phyloP scores from a whole-genome alignment of 2,797 vertebrate species.

The Cirrhinus mrigala region DNA sequence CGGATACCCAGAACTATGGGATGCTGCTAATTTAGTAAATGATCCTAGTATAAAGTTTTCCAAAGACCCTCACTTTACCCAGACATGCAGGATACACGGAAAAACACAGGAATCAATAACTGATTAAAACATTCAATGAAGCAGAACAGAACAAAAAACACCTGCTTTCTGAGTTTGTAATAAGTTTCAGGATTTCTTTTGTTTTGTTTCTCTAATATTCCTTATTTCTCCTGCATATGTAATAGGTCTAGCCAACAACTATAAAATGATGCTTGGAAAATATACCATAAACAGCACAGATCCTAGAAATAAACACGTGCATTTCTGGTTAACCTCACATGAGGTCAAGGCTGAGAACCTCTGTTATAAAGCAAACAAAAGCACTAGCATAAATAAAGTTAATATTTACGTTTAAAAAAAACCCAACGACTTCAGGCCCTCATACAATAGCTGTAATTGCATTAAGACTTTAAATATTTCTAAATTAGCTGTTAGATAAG shows the following conservation, averaged over 20 bases:
- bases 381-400: neutral
- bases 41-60: conserved; percentile 14
- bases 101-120: conserved; percentile 38
- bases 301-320: neutral
- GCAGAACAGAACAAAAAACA: neutral
- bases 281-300: neutral
- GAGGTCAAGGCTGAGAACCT: neutral
- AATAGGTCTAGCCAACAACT: neutral
- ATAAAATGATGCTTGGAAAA: neutral
- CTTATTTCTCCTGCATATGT: neutral
- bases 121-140: conserved; percentile 41
- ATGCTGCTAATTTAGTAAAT: conserved; percentile 9
- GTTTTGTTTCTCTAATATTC: too few relatives aligned
- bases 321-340: neutral
- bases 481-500: conserved; percentile 27
- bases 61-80: neutral
- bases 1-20: neutral
- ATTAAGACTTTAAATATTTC: conserved; percentile 11
- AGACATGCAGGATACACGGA: neutral
- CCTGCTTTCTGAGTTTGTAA: neutral
- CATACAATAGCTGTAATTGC: neutral
- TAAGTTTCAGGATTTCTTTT: neutral
- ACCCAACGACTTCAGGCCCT: neutral
- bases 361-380: neutral
- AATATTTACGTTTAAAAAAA: neutral